A percentile compares a stretch with the other conserved stretches of the same genome.
Evolutionary conservation across 1,140 invertebrate species (phyloP).

Genomic region (Diuraphis noxia): DNA sequence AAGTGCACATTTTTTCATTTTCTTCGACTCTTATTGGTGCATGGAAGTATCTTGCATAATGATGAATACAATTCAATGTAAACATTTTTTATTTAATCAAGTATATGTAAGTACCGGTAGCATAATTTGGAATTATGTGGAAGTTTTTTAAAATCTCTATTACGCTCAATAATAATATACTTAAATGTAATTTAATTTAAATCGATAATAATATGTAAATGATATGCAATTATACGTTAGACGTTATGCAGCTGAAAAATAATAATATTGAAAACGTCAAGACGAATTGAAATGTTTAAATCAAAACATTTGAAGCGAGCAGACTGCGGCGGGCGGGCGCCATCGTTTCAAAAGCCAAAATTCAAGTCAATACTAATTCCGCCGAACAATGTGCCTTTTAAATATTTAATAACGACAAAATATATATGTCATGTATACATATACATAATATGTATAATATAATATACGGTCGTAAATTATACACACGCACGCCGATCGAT

Average conservation of each 20-base stretch:
- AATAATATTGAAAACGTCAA: neutral
- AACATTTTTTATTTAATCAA: neutral
- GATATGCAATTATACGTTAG: neutral
- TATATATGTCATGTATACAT: too few species aligned
- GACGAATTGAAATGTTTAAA: neutral
- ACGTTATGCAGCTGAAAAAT: neutral
- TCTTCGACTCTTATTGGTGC: too few species aligned
- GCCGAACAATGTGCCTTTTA: neutral
- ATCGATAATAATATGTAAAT: neutral
- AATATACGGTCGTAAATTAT: neutral
- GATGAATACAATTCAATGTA: neutral
- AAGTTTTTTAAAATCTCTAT: neutral
- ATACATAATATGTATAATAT: too few species aligned
- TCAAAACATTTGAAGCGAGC: neutral
- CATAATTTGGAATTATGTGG: neutral
- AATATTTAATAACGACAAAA: neutral
- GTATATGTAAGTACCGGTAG: too few species aligned
- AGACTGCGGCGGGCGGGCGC: neutral
- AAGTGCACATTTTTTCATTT: too few species aligned
- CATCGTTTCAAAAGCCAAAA: neutral
- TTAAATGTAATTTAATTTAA: neutral
- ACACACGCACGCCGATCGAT: neutral
- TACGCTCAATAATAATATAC: neutral
- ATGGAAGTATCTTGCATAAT: too few species aligned
- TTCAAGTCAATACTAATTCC: neutral